Percentiles rank a stretch among this genome's conserved stretches.
phyloP scores from a whole-genome alignment of 2,113 vertebrate genomes.

The Lates calcarifer region DNA sequence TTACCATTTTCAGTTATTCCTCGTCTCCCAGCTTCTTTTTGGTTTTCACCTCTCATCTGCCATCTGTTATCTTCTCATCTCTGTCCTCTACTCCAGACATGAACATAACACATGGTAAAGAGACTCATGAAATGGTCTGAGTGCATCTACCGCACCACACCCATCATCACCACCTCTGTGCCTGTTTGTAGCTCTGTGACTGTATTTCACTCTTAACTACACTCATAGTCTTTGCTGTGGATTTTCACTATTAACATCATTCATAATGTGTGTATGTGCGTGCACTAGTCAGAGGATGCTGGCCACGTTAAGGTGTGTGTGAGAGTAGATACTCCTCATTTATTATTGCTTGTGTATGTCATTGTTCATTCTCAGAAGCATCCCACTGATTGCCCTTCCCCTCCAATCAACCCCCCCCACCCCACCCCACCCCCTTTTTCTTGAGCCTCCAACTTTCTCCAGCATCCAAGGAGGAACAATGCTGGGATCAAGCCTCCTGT shows the following conservation, averaged over 20 bases:
- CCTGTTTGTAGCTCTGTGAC: constrained; percentile 27
- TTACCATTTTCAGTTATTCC: constrained; percentile 18
- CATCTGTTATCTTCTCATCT: constrained; percentile 8
- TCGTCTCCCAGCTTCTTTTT: constrained; percentile 20
- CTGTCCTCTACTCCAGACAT: constrained; percentile 49
- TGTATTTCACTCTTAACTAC: constrained; percentile 18
- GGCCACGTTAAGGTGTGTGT: constrained; percentile 88
- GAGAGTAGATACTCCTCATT: constrained; percentile 62
- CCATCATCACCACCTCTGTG: not conserved
- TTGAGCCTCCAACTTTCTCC: constrained; percentile 12
- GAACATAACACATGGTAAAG: constrained; percentile 47
- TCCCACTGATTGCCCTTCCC: constrained; percentile 18
- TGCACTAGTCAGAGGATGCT: constrained; percentile 86
- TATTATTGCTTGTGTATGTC: constrained; percentile 51
- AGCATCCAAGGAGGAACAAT: constrained; percentile 30
- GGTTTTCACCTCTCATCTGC: constrained; percentile 19
- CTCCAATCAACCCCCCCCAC: not conserved
- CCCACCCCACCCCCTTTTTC: not conserved
- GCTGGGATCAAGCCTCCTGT: constrained; percentile 36
- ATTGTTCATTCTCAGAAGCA: constrained; percentile 26
- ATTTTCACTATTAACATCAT: constrained; percentile 61
- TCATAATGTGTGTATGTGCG: constrained; percentile 73
- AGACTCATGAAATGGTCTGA: constrained; percentile 12
- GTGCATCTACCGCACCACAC: constrained; percentile 32
- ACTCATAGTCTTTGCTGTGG: constrained; percentile 44